Evolutionary conservation across 2,797 vertebrate species (phyloP).

Genomic region (Chaunax sp.): DNA sequence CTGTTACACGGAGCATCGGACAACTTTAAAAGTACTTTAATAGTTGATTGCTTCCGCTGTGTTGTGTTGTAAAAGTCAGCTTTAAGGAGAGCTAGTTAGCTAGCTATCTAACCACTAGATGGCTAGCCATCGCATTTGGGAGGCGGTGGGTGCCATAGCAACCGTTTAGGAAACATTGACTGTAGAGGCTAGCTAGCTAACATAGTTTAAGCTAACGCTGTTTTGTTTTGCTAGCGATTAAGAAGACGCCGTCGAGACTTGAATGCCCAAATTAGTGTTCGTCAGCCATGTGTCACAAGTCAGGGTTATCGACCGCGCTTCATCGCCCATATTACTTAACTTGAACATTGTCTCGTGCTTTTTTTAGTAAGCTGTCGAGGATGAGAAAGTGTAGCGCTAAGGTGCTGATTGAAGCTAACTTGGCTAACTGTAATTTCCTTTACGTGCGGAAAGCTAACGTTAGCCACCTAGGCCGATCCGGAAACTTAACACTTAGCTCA

Average conservation of each 20-base stretch:
- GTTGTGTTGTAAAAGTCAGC: conserved; percentile 9
- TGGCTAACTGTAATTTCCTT: conserved; percentile 62
- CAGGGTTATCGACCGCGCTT: neutral
- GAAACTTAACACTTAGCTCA: conserved; percentile 36
- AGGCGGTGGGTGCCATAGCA: conserved; percentile 88
- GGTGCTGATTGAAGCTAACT: conserved; percentile 61
- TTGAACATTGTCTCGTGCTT: conserved; percentile 6
- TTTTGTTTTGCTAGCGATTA: conserved; percentile 70
- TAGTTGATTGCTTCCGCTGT: neutral
- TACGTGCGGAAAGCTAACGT: conserved; percentile 63
- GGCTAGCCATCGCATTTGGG: conserved; percentile 69
- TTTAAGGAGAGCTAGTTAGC: neutral
- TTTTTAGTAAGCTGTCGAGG: conserved; percentile 28
- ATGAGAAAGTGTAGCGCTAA: conserved; percentile 10
- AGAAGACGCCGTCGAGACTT: conserved; percentile 33
- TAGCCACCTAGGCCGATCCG: conserved; percentile 69
- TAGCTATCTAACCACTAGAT: conserved; percentile 29
- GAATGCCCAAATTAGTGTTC: conserved; percentile 8
- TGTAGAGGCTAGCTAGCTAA: conserved; percentile 43
- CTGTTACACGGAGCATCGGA: neutral
- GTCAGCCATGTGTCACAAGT: conserved; percentile 3
- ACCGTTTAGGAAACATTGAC: conserved; percentile 84
- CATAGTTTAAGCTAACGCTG: conserved; percentile 49
- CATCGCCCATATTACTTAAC: neutral
- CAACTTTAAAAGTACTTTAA: neutral